Evolutionary conservation across 2,797 vertebrate species (phyloP), one percentile per base, ranked within the genome.

Genomic region (Morus bassanus): DNA sequence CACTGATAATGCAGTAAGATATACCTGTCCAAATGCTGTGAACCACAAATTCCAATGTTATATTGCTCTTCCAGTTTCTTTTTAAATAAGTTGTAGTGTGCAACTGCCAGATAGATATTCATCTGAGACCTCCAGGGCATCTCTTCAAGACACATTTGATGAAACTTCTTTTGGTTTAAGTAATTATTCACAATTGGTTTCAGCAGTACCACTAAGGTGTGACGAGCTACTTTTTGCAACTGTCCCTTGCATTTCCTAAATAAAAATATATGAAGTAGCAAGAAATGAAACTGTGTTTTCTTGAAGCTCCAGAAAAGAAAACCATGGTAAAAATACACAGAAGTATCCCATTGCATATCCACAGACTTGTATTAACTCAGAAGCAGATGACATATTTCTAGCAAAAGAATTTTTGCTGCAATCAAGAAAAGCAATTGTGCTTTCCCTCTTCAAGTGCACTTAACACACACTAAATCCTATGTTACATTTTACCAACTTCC

Each of bases 111-210:
- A 61, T 90, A 98, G 82, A 99, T 96, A 95, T 99, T 99, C 86
- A 99, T 97, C 82, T 98, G 98, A 86, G 98, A 98, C 89, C 93
- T 98, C 99, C 99, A 99, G 69, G 98, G 98, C 91, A 98, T 98
- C 95, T 99, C 99, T 87, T 99, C 98, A 76, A 96, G 96, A 93
- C 93, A 98, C 28, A 98, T 18, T 50, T 97, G 97, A 85, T 98
- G 98, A 72, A 99, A 97, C 37, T 93, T 96, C 91, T 96, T 97
- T 87, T 60, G 97, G 83, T 96, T 98, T 81, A 98, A 82, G 25
- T 96, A 96, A 77, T 72, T 91, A 53, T 94, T 83, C 81, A 98
- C 88, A 70, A 98, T 10, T 60, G 95, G 96, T 24, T 96, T 95
- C 96, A 99, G 94, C 51, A 91, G 78, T n/a, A 94, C 64, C 31